Percentiles rank a stretch among this genome's conserved stretches.
These are phyloP conservation scores for Myrmecophaga tridactyla DNA, from an alignment of 2,113 vertebrate species.

Conservation along the genomic window DNA sequence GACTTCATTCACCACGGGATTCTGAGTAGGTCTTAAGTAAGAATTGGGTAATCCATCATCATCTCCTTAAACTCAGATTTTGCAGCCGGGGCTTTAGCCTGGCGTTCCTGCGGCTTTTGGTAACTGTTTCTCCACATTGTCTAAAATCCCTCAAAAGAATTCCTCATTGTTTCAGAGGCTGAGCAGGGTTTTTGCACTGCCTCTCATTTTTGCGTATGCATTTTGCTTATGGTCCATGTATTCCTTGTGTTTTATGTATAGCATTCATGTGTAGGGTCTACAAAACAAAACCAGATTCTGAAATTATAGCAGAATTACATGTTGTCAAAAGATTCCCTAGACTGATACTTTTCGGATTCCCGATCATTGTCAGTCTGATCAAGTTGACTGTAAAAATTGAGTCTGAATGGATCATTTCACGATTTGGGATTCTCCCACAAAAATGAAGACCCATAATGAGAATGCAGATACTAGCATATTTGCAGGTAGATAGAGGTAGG, in stretches of 20 bases:
- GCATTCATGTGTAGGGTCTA: neutral
- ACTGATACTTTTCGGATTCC: neutral
- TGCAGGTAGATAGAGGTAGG: neutral
- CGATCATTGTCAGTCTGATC: neutral
- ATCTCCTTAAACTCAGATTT: conserved; percentile 73
- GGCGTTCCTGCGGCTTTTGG: conserved; percentile 74
- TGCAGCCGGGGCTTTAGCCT: conserved; percentile 59
- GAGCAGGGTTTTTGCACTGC: conserved; percentile 25
- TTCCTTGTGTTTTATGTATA: neutral
- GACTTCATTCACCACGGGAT: conserved; percentile 52
- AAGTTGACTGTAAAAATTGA: neutral
- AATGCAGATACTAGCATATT: neutral
- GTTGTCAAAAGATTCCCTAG: neutral
- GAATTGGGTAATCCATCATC: conserved; percentile 76
- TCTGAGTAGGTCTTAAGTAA: conserved; percentile 66
- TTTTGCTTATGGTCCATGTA: neutral
- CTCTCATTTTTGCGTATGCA: conserved; percentile 20
- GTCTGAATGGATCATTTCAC: conserved; percentile 18
- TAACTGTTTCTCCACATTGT: conserved; percentile 74
- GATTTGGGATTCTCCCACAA: conserved; percentile 14
- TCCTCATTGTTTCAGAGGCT: conserved; percentile 45
- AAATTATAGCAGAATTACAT: neutral
- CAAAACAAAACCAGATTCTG: neutral
- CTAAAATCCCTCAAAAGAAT: conserved; percentile 74
- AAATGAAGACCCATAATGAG: neutral